Base-by-base conservation (phyloP, 30 jellyfish, hydroid and myxozoan species). In the Catostylus mosaicus region DNA sequence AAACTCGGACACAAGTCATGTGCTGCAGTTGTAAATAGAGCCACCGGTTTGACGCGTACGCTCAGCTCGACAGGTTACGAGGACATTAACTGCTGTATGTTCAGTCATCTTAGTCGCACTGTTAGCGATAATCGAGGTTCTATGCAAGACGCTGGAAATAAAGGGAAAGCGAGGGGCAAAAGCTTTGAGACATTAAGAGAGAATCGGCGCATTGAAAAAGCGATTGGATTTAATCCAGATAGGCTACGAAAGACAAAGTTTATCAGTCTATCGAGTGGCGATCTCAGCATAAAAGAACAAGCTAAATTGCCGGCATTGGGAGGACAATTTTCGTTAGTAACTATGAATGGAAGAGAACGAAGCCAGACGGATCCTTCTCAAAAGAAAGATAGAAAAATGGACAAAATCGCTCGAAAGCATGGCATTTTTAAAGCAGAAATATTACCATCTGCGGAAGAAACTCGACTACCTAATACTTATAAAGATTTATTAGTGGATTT, bases 1-100 rank as follows among this genome's bases (percentile, higher is more conserved):
- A 61, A 76, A 37, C 88, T 76, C 78, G 88, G 88, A 62, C 88
- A 76, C 88, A 76, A 62, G 46, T 76, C 88, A 37, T 76, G 88
- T 76, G 88, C 88, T 1, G 88, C 64, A 4, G 33, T 57, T 32
- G 88, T 76, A 76, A 76, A 76, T 78, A 76, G 57, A 76, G 88
- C 61, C 16, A 57, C 88, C 8, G 88, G 88, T 40, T 43, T 34
- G 33, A 59, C 47, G 32, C 88, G 45, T 19, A 20, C 30, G 11
- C 40, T 76, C n/a, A 24, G 40, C 43, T 29, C 77, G 20, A 70
- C 77, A 76, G 88, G 88, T 76, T 16, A 59, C n/a, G 66, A 37
- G 38, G 88, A 76, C 16, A 5, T 34, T 37, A 76, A 76, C 61
- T 62, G 88, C 43, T 59, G 88, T 23, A 36, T 48, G 62, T 34